phyloP scores from a whole-genome alignment of 2,888 invertebrate species.

The Steinernema carpocapsae region DNA sequence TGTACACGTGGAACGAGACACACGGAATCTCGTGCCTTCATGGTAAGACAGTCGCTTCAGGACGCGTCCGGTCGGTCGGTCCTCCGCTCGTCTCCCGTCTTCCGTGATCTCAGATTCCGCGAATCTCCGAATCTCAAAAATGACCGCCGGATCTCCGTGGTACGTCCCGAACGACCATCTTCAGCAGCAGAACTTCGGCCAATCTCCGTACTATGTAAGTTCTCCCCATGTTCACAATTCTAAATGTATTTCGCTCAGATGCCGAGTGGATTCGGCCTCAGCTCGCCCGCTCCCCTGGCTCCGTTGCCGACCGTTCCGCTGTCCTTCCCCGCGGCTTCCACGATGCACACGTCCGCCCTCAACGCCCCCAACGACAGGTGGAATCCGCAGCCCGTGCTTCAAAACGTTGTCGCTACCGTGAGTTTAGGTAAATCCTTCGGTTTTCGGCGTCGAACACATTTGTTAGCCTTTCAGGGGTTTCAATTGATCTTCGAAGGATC shows the following conservation, averaged over 20 bases:
- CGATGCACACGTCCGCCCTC: too few relatives aligned
- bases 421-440: not conserved
- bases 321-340: too few relatives aligned
- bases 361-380: not conserved
- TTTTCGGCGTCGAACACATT: too few relatives aligned
- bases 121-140: too few relatives aligned
- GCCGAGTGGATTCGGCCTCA: not conserved
- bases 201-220: not conserved
- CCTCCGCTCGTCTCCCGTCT: too few relatives aligned
- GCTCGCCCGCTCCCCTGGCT: not conserved
- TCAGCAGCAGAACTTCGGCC: not conserved
- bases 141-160: too few relatives aligned
- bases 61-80: too few relatives aligned
- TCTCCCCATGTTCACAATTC: not conserved
- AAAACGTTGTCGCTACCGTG: slow-evolving; percentile 45
- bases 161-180: not conserved
- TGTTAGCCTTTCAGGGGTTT: slow-evolving; percentile 77
- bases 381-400: slow-evolving; percentile 41
- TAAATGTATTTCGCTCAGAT: slow-evolving; percentile 1
- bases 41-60: too few relatives aligned
- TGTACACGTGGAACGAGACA: too few relatives aligned
- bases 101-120: too few relatives aligned
- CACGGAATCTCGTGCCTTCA: too few relatives aligned
- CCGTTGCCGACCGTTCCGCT: not conserved
- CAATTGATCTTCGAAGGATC: slow-evolving; percentile 92